Percentiles rank a stretch among this genome's conserved stretches.
Evolutionary conservation across 2,888 invertebrate species (phyloP).

Genomic region (Folsomia manolachei): DNA sequence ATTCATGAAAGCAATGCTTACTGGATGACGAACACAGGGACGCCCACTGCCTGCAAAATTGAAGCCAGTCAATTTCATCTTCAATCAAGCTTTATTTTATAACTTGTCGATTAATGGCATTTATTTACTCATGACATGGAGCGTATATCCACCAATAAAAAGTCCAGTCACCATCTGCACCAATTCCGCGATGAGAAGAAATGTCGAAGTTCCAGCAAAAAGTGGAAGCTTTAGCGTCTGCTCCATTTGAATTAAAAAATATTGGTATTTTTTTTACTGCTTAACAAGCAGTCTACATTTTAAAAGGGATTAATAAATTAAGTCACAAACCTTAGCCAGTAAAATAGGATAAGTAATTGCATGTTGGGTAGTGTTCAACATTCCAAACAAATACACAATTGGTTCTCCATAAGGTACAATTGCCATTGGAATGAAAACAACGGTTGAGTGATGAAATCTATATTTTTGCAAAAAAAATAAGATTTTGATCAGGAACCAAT

Average conservation of each 20-base stretch:
- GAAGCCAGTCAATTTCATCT: background rate
- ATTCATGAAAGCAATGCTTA: background rate
- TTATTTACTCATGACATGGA: conserved; percentile 1
- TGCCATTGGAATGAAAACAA: background rate
- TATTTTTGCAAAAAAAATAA: too few species aligned
- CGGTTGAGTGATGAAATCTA: background rate
- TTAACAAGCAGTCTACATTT: background rate
- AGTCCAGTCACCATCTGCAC: background rate
- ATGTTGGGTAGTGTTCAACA: background rate
- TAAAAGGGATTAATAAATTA: too few species aligned
- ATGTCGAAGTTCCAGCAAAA: background rate
- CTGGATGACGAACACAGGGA: background rate
- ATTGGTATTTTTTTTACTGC: background rate
- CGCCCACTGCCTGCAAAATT: background rate
- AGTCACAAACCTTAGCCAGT: background rate
- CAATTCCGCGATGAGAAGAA: background rate
- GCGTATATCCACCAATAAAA: background rate
- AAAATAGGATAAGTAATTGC: background rate
- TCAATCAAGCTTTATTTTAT: background rate
- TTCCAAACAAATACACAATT: background rate
- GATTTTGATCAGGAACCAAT: background rate
- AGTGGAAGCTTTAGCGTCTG: background rate
- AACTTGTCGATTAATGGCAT: background rate
- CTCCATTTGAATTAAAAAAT: background rate
- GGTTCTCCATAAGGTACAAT: background rate